Base-by-base conservation (phyloP, 2,113 vertebrate genomes). In the Trematocara stigmaticum region DNA sequence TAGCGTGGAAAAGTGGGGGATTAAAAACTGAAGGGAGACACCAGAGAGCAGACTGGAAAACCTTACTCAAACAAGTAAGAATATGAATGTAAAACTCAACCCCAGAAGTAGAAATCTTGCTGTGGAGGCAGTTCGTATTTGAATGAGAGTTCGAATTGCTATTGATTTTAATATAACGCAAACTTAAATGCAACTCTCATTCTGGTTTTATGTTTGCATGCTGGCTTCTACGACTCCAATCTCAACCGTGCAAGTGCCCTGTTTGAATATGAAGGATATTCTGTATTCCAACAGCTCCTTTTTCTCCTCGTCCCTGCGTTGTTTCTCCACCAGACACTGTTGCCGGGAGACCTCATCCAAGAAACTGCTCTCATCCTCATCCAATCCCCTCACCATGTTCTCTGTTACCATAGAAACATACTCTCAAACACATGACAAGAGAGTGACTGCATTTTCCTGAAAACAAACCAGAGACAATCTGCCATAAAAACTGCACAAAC, bases 301-400 rank as follows among this genome's bases (percentile, higher is more conserved):
- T 90, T 96, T 95, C 66, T 99, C 99, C 89, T 99, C 99, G 57
- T 99, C 98, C 91, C 97, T 96, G 74, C 98, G 96, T n/a, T 98
- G 97, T 92, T 98, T 99, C 95, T 99, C 99, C 74, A 99, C 93
- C 78, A 99, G 96, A 78, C 96, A 95, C 91, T 99, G 99, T 95
- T 99, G 98, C 91, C 97, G 97, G 93, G 98, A 99, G 92, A 99
- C 98, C 94, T 99, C 98, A 81, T 99, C 98, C 91, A 99, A 97
- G 95, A 99, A 99, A 94, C 97, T 96, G 2, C 95, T 96, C 95
- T 99, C 99, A 66, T 99, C 99, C 94, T 99, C 98, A 31, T 99
- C 97, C 94, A 99, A 96, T 87, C 98, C 98, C 95, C 98, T 98
- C 78, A 99, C 98, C 99, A 99, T 99, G 91, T 99, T 99, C 95